A percentile compares a stretch with the other conserved stretches of the same genome.
Conservation (phyloP, 2,888 invertebrate species). For the Conchocele bisecta region DNA sequence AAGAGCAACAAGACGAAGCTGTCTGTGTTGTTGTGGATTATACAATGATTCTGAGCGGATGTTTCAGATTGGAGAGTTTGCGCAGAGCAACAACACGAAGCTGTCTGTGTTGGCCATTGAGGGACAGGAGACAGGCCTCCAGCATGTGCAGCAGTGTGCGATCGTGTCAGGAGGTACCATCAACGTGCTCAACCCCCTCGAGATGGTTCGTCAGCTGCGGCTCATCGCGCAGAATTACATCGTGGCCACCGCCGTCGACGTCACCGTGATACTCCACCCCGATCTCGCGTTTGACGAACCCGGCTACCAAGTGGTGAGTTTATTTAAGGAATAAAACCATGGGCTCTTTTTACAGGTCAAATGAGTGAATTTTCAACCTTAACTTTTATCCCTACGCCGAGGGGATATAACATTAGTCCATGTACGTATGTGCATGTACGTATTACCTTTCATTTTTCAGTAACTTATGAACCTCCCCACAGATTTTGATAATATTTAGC, state of each 20-base stretch:
- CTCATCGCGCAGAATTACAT: constrained; percentile 76
- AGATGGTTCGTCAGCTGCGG: constrained; percentile 76
- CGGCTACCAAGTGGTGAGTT: constrained; percentile 62
- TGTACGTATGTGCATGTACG: too few relatives aligned
- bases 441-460: too few relatives aligned
- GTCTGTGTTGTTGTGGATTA: too few relatives aligned
- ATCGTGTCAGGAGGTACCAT: constrained; percentile 72
- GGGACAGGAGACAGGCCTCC: constrained; percentile 67
- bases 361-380: too few relatives aligned
- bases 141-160: constrained; percentile 68
- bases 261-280: constrained; percentile 72
- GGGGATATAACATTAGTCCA: too few relatives aligned
- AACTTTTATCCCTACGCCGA: too few relatives aligned
- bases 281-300: constrained; percentile 72
- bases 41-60: too few relatives aligned
- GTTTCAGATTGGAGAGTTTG: constrained; percentile 76
- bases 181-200: constrained; percentile 75
- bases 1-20: too few relatives aligned
- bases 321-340: too few relatives aligned
- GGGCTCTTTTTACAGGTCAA: too few relatives aligned
- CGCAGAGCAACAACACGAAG: constrained; percentile 68
- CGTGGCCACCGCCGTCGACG: constrained; percentile 74
- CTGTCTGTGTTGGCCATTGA: constrained; percentile 75
- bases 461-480: too few relatives aligned
- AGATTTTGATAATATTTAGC: too few relatives aligned